Conservation (phyloP, 2,888 invertebrate genomes). For the Junonia oenone region DNA sequence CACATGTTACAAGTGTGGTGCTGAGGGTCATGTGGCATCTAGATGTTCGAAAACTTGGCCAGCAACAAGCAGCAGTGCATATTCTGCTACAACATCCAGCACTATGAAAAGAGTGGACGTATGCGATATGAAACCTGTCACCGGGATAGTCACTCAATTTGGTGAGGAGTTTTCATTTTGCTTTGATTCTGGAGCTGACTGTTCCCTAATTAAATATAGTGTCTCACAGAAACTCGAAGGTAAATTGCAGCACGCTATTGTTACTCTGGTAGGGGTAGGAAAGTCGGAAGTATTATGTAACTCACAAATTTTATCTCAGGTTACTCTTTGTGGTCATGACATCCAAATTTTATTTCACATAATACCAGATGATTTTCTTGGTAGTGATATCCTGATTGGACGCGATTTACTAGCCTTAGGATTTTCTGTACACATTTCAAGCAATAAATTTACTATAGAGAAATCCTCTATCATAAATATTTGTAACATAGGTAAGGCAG, state of each 20-base stretch:
- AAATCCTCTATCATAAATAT: neutral
- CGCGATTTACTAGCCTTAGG: conserved; percentile 17
- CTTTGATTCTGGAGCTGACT: conserved; percentile 22
- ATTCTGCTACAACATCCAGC: neutral
- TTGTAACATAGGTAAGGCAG: neutral
- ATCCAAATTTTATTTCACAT: conserved; percentile 25
- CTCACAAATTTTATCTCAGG: conserved; percentile 6
- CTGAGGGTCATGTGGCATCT: conserved; percentile 18
- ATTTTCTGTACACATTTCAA: neutral
- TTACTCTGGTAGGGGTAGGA: neutral
- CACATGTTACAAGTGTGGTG: conserved; percentile 20
- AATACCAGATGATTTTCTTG: conserved; percentile 19
- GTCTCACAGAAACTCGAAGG: conserved; percentile 13
- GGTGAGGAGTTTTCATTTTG: conserved; percentile 24
- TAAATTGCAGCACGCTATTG: neutral
- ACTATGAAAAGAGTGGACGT: conserved; percentile 14
- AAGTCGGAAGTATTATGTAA: neutral
- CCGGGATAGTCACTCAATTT: conserved; percentile 6
- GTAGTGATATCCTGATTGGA: conserved; percentile 17
- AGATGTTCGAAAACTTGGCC: conserved; percentile 10
- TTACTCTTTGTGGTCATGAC: conserved; percentile 6
- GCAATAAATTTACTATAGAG: neutral
- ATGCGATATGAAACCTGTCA: conserved; percentile 9
- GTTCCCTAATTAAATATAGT: conserved; percentile 17
- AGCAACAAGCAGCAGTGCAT: neutral